phyloP scores from a whole-genome alignment of 2,797 vertebrate genomes.

The Eurystomus glaucurus region DNA sequence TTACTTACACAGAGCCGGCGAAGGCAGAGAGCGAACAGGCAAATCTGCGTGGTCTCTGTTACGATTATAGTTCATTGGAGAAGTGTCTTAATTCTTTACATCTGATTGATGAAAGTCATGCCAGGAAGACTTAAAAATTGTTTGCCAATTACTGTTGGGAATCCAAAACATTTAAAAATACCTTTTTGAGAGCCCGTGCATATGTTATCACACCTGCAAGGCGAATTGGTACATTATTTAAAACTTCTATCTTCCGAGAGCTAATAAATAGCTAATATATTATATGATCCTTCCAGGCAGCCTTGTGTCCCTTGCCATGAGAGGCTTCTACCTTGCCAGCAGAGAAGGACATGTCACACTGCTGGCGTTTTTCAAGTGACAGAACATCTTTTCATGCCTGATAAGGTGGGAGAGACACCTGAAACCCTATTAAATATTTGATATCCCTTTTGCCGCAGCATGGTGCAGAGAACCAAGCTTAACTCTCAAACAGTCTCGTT shows the following conservation, averaged over 20 bases:
- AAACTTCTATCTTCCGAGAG: background rate
- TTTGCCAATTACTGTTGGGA: background rate
- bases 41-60: accelerated
- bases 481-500: background rate
- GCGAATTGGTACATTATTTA: background rate
- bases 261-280: background rate
- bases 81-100: background rate
- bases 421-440: slow-evolving; percentile 19
- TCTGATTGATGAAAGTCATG: accelerated
- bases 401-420: background rate
- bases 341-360: background rate
- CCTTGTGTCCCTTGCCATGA: background rate
- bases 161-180: background rate
- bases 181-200: background rate
- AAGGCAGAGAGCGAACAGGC: background rate
- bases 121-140: background rate
- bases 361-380: background rate
- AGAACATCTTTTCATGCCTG: background rate
- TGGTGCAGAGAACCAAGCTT: background rate
- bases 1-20: accelerated
- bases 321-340: background rate
- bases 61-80: background rate
- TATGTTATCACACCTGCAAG: background rate
- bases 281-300: background rate
- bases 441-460: background rate